Evolutionary conservation across 2,888 invertebrate species (phyloP), one percentile per base, ranked within the genome.

Genomic region (Hybos culiciformis): DNA sequence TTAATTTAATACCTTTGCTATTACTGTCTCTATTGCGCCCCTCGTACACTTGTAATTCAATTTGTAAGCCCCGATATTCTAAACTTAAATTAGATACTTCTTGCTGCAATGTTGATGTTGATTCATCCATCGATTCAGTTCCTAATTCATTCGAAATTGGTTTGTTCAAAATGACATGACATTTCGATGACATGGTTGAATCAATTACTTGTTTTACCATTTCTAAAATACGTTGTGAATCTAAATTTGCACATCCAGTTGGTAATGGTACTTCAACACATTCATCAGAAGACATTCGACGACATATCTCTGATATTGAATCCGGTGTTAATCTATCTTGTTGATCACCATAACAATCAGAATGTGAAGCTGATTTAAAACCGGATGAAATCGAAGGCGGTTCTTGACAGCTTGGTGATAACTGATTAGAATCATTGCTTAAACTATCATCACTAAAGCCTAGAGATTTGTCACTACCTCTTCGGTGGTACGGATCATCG

Each of bases 1-100:
- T 69, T 77, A 91, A 77, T 54, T 88, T 87, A 54, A 90, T 72
- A 7, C 86, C 86, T 53, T 85, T 86, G 39, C 77, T 78, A 56
- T 81, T 80, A 57, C 78, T 72, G 49, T 65, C 63, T 36, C 62
- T 61, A 53, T 57, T 62, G 55, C 80, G 75, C 49, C 81, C 78
- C 54, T 84, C 80, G 56, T 78, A 82, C 9, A 90, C 78, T 53
- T 83, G 78, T 55, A 91, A 64, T 56, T 88, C 87, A 24, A 90
- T 86, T 63, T 88, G 87, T 50, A 90, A 78, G 0, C 87, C 88
- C 1, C 85, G 83, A 57, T 83, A 82, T 58, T 83, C 81, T 44
- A 85, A 66, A 49, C 78, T 81, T 2, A 77, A 56, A 53, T 74
- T 72, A 7, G 75, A 72, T 1, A 71, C 70, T n/a, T 68, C 51